These are phyloP conservation scores for Cettia cetti DNA, from an alignment of 2,113 vertebrate species.

Conservation along the genomic window DNA sequence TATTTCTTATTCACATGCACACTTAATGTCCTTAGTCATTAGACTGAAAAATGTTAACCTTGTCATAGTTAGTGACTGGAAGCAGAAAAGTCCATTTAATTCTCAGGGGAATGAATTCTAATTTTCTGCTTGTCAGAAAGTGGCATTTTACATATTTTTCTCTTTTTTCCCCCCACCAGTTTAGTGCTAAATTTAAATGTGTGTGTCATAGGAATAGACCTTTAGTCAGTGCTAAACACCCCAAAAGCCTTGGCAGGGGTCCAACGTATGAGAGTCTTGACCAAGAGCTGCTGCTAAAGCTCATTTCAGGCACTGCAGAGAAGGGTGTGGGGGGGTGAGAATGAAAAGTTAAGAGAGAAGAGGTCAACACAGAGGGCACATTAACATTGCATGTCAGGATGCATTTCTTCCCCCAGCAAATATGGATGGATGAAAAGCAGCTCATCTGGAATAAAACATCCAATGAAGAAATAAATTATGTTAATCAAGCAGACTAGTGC, in stretches of 20 bases:
- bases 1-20: slow-evolving; percentile 51
- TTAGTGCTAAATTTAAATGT: slow-evolving; percentile 66
- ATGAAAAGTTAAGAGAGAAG: neutral
- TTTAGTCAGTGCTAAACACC: slow-evolving; percentile 38
- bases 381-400: slow-evolving; percentile 15
- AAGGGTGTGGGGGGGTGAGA: neutral
- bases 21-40: slow-evolving; percentile 68
- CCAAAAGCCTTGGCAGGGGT: slow-evolving; percentile 18
- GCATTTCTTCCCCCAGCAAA: neutral
- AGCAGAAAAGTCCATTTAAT: slow-evolving; percentile 69
- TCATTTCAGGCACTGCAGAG: slow-evolving; percentile 2
- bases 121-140: slow-evolving; percentile 74
- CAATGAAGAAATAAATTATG: slow-evolving; percentile 44
- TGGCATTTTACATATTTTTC: slow-evolving; percentile 74
- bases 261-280: neutral
- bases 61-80: slow-evolving; percentile 69
- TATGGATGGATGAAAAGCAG: slow-evolving; percentile 12
- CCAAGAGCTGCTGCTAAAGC: slow-evolving; percentile 14
- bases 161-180: neutral
- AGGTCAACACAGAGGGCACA: slow-evolving; percentile 18
- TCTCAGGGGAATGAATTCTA: slow-evolving; percentile 65
- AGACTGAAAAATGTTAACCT: slow-evolving; percentile 72
- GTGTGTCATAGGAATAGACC: slow-evolving; percentile 44
- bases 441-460: slow-evolving; percentile 45
- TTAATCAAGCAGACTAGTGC: slow-evolving; percentile 7